A percentile compares a stretch with the other conserved stretches of the same genome.
Evolutionary conservation across 2,113 vertebrate species (phyloP).

Genomic region (Meleagris gallopavo): DNA sequence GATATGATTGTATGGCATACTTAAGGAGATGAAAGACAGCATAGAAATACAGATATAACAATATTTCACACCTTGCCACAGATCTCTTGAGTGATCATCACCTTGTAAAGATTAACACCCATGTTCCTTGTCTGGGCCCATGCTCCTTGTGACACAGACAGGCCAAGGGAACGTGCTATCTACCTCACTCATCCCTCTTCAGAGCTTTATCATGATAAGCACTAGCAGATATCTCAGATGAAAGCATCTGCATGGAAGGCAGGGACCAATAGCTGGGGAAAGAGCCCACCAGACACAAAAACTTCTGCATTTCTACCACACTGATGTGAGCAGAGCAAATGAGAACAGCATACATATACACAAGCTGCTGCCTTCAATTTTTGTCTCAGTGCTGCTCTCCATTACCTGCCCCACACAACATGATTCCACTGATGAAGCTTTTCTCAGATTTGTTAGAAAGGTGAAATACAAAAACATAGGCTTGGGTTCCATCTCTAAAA

Average conservation of each 20-base stretch:
- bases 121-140: not conserved
- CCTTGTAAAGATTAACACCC: not conserved
- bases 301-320: not conserved
- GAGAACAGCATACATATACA: accelerated
- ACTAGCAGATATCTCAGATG: not conserved
- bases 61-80: not conserved
- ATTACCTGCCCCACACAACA: no score
- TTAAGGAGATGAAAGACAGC: not conserved
- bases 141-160: not conserved
- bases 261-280: not conserved
- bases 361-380: not conserved
- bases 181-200: not conserved
- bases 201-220: not conserved
- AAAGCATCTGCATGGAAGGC: not conserved
- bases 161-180: not conserved
- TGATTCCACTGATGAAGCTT: not conserved
- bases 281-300: not conserved
- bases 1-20: no score
- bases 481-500: not conserved
- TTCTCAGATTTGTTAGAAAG: not conserved
- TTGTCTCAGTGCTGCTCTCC: not conserved
- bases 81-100: not conserved
- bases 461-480: accelerated
- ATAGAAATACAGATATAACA: not conserved
- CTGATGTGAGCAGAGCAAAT: accelerated